Base-by-base conservation (phyloP, 2,113 vertebrate species). In the Thinocorus orbignyianus region DNA sequence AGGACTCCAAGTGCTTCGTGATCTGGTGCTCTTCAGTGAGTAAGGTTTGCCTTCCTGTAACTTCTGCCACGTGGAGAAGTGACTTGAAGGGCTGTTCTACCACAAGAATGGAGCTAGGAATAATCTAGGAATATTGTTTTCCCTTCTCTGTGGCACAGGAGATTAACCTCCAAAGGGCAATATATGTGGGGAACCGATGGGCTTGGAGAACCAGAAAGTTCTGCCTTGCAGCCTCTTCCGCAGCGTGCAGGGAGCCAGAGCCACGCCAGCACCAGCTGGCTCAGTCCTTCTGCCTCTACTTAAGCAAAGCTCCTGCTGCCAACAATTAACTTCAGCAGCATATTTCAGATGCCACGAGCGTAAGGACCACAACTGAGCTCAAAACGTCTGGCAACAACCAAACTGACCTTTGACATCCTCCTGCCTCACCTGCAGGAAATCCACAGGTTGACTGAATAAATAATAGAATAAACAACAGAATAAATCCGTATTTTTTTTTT, bases 361-460 rank as follows among this genome's bases (percentile, higher is more conserved):
- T 9, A 25, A 62, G 87, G 49, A 37, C 58, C 58, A 57, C n/a
- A 25, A 25, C 1, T 33, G 52, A 69, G 81, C 66, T 85, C 74
- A n/a, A n/a, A 19, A 10, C 17, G 55, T 23, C 78, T 46, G 74
- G 14, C 90, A 82, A 17, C 51, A 41, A 2, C 70, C 84, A 17
- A 49, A 7, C 37, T 46, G 85, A 37, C 81, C 93, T 76, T 2
- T 72, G 87, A n/a, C 60, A 54, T 20, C 71, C 58, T 61, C 89
- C 84, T 11, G 6, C 71, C 19, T 4, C 2, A 52, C 33, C 90
- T 73, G 84, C 86, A 91, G 91, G 84, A 94, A 69, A 87, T 9
- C 41, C 0, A 0, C 49, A 60, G 42, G 41, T 3, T 22, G 37
- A 7, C 37, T 65, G 5, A 31, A 41, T 41, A 41, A 41, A 41